Evolutionary conservation across 1,140 invertebrate species (phyloP).

Genomic region (Stegodyphus dumicola): DNA sequence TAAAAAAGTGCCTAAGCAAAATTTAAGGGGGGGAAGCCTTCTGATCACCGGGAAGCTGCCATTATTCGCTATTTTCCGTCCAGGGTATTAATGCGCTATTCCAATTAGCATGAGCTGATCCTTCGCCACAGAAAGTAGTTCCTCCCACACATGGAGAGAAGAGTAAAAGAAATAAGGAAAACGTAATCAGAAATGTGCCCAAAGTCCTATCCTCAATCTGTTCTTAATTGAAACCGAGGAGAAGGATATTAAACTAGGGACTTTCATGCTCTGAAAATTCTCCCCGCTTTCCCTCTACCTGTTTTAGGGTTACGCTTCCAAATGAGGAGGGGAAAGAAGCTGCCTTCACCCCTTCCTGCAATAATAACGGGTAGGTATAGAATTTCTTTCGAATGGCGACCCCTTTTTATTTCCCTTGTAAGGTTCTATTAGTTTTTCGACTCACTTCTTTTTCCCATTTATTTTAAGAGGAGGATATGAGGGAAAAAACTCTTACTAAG

Average conservation of each 20-base stretch:
- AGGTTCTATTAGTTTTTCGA: conserved; percentile 51
- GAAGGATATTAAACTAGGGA: conserved; percentile 49
- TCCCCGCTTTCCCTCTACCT: not conserved
- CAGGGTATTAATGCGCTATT: conserved; percentile 44
- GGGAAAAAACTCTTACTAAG: conserved; percentile 49
- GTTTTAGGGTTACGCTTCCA: conserved; percentile 18
- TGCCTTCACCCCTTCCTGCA: not conserved
- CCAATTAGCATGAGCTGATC: conserved; percentile 40
- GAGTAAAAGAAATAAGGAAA: not conserved
- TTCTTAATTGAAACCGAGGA: conserved; percentile 56
- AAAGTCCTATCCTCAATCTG: conserved; percentile 56
- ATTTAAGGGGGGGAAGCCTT: too few relatives aligned
- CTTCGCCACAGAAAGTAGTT: conserved; percentile 23
- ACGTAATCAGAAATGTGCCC: conserved; percentile 50
- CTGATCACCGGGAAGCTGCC: not conserved
- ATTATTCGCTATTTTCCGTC: conserved; percentile 28
- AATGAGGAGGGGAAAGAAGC: not conserved
- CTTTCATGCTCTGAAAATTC: conserved; percentile 3
- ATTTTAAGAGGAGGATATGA: not conserved
- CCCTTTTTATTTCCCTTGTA: conserved; percentile 45
- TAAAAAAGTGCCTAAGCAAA: too few relatives aligned
- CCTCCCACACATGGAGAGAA: conserved; percentile 10
- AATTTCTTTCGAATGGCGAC: conserved; percentile 38
- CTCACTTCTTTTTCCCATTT: conserved; percentile 3
- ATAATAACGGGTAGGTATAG: conserved; percentile 46